Base-by-base conservation (phyloP, 1,140 invertebrate genomes). In the Papilio helenus region DNA sequence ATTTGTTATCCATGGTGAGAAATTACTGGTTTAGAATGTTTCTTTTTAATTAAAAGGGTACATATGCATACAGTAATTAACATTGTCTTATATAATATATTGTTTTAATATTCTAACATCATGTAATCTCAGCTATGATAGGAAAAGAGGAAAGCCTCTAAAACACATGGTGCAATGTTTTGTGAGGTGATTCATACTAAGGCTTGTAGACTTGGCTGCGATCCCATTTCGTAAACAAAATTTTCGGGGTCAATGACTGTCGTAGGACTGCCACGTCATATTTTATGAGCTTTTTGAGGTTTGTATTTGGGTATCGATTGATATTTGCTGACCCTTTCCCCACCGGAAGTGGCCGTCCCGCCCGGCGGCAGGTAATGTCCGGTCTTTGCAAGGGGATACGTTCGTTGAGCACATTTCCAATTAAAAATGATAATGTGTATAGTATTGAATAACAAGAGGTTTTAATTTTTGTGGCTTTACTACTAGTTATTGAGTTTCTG, bases 291-390 rank as follows among this genome's bases (percentile, higher is more conserved):
- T 84, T 85, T 84, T 81, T 65, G 26, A 65, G 61, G 80, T 84
- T 74, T 79, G 9, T 49, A 81, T 83, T 83, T 82, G 79, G 80
- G 80, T 85, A 86, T 86, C 76, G 84, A 86, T 86, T 86, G 84
- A 86, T 80, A 79, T 85, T 84, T 76, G 72, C 81, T 86, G 84
- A 85, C 82, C 84, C 73, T 81, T 82, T 81, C 87, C 86, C 84
- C 82, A 82, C 76, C 87, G 87, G 87, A 90, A 88, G 83, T 85
- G 77, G 73, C 81, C 80, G 80, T 81, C 82, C 80, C 81, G 72
- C 61, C 80, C 42, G 34, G 23, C 49, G 73, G 76, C 73, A 65
- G 61, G 26, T 79, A 82, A 82, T 83, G 80, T 72, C 73, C 76
- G 79, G 18, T 83, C 81, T 83, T 80, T 71, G 79, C 79, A 80